phyloP scores from a whole-genome alignment of 2,797 vertebrate genomes.

The Anomalospiza imberbis region DNA sequence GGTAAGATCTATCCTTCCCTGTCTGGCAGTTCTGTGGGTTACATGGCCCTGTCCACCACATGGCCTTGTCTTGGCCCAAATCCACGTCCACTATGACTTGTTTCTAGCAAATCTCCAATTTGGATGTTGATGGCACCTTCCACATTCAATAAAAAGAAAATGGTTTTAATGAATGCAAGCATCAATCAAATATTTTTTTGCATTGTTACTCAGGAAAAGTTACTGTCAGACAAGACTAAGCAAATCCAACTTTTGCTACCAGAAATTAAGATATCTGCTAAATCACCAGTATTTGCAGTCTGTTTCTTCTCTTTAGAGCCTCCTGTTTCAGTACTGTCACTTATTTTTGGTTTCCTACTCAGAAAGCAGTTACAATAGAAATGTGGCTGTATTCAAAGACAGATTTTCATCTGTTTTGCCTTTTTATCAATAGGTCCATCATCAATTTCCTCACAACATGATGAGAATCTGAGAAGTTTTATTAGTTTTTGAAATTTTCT shows the following conservation, averaged over 20 bases:
- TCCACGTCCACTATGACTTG: neutral
- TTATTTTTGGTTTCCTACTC: neutral
- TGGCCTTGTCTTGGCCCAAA: neutral
- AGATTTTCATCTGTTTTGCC: neutral
- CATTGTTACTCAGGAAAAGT: neutral
- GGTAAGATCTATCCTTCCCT: neutral
- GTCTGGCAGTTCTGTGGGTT: neutral
- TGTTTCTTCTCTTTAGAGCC: neutral
- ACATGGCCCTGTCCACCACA: neutral
- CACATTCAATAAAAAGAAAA: neutral
- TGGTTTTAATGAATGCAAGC: neutral
- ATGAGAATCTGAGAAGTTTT: neutral
- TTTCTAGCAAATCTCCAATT: neutral
- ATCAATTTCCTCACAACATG: neutral
- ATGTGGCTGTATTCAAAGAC: neutral
- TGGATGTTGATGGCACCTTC: neutral
- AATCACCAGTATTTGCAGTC: neutral
- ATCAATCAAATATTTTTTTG: neutral
- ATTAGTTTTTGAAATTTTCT: conserved; percentile 10
- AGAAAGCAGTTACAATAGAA: neutral
- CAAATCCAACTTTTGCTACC: neutral
- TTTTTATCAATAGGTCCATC: neutral
- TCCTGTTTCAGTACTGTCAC: neutral
- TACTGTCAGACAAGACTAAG: neutral
- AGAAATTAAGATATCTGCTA: neutral